Conservation (phyloP, 1,140 invertebrate species). For the Mesaphorura yosii region DNA sequence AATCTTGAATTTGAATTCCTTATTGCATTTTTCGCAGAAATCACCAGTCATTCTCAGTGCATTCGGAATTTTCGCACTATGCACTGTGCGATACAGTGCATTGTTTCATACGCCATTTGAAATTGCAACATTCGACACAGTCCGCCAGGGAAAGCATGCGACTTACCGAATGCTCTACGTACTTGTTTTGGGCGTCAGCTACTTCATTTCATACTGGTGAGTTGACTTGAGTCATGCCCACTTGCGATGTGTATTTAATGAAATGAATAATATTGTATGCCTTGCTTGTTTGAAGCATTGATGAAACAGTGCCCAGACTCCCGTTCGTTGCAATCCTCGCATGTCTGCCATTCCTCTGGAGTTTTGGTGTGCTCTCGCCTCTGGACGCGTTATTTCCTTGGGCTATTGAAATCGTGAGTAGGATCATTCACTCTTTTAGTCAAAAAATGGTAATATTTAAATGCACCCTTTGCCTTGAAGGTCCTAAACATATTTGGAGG, state of each 20-base stretch:
- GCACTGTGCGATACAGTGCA: slow-evolving; percentile 20
- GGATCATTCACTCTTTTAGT: not conserved
- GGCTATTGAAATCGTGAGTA: slow-evolving; percentile 23
- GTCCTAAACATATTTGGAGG: slow-evolving; percentile 10
- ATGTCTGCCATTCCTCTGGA: slow-evolving; percentile 20
- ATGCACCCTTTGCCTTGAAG: slow-evolving; percentile 6
- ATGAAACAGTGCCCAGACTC: not conserved
- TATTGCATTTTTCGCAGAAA: no score
- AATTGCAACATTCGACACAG: slow-evolving; percentile 25
- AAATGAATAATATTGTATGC: not conserved
- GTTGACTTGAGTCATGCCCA: not conserved
- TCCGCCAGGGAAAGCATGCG: slow-evolving; percentile 2
- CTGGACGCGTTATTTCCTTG: slow-evolving; percentile 24
- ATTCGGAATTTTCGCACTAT: slow-evolving; percentile 19
- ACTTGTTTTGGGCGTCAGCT: not conserved
- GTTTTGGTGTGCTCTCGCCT: slow-evolving; percentile 20
- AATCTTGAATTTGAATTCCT: no score
- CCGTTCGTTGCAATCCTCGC: slow-evolving; percentile 6
- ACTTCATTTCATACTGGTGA: not conserved
- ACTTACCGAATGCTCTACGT: slow-evolving; percentile 19
- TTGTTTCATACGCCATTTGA: slow-evolving; percentile 19
- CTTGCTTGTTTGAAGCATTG: not conserved
- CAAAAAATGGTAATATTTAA: not conserved
- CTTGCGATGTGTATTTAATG: not conserved
- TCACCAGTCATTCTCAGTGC: slow-evolving; percentile 8